These are phyloP conservation scores for Sebastes jordani DNA, from an alignment of 2,797 vertebrate species.

Conservation along the genomic window DNA sequence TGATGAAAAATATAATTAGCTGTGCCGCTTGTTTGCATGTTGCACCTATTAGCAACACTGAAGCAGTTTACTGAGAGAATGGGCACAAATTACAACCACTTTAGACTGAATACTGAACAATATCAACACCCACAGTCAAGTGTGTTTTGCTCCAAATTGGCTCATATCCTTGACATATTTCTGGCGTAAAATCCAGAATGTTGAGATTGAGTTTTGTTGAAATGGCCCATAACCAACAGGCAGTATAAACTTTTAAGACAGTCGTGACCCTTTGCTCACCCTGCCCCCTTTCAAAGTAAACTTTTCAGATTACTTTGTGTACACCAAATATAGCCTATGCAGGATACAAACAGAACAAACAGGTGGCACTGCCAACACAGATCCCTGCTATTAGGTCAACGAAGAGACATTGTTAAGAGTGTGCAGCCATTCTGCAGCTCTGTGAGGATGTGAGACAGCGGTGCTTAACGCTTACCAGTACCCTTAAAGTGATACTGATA, in stretches of 20 bases:
- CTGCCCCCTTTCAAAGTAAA: not conserved
- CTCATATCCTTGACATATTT: constrained; percentile 1
- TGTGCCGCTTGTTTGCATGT: constrained; percentile 16
- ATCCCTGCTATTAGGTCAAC: not conserved
- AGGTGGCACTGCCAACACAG: not conserved
- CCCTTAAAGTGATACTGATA: too few species aligned
- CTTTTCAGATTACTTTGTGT: not conserved
- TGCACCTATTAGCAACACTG: not conserved
- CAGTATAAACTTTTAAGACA: not conserved
- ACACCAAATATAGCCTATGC: not conserved
- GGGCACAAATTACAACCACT: not conserved
- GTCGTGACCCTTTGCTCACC: not conserved
- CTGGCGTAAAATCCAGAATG: not conserved
- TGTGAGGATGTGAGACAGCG: not conserved
- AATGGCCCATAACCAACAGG: not conserved
- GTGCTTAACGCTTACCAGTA: not conserved
- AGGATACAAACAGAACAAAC: not conserved
- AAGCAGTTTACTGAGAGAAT: not conserved
- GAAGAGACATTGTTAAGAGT: not conserved
- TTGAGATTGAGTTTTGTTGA: not conserved
- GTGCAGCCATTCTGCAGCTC: not conserved
- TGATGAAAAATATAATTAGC: constrained; percentile 2
- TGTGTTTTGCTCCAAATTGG: not conserved
- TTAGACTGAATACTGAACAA: not conserved
- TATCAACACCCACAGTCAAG: not conserved